Percentiles rank a stretch among this genome's conserved stretches.
These are phyloP conservation scores for Tinamus major DNA, from an alignment of 2,797 vertebrate genomes.

Conservation along the genomic window DNA sequence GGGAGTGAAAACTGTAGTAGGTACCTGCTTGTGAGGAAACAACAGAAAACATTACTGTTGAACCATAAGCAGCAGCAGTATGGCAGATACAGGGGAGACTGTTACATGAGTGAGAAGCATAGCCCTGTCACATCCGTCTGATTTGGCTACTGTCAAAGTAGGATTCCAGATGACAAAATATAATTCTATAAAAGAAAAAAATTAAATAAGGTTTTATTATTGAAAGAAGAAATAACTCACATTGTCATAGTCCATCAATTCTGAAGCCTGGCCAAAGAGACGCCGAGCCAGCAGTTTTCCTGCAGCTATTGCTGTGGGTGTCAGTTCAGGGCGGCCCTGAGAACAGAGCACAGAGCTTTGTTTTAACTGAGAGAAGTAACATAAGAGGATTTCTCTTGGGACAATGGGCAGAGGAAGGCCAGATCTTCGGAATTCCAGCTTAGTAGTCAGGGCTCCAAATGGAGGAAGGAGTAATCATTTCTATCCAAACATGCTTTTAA, in stretches of 20 bases:
- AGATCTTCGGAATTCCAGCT: slow-evolving; percentile 46
- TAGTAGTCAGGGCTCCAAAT: neutral
- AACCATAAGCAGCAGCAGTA: neutral
- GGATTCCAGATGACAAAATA: neutral
- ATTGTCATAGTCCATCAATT: slow-evolving; percentile 91
- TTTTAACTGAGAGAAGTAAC: neutral
- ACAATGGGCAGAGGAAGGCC: neutral
- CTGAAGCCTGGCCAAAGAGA: slow-evolving; percentile 80
- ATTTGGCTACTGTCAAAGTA: neutral
- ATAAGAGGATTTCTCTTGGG: slow-evolving; percentile 24
- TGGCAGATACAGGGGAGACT: neutral
- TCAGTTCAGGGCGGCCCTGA: slow-evolving; percentile 94
- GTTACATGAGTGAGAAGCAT: neutral
- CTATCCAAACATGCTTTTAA: neutral
- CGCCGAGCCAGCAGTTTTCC: slow-evolving; percentile 91
- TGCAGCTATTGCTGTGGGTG: slow-evolving; percentile 91
- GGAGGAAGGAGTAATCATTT: neutral
- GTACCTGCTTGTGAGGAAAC: slow-evolving; percentile 79
- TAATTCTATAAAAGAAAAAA: neutral
- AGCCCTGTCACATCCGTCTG: neutral
- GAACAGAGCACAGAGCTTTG: slow-evolving; percentile 12
- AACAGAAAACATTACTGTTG: neutral
- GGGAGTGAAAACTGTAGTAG: slow-evolving; percentile 95
- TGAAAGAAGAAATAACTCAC: slow-evolving; percentile 81
- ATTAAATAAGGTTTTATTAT: neutral